phyloP scores from a whole-genome alignment of 2,113 vertebrate species.

The Aldabrachelys gigantea region DNA sequence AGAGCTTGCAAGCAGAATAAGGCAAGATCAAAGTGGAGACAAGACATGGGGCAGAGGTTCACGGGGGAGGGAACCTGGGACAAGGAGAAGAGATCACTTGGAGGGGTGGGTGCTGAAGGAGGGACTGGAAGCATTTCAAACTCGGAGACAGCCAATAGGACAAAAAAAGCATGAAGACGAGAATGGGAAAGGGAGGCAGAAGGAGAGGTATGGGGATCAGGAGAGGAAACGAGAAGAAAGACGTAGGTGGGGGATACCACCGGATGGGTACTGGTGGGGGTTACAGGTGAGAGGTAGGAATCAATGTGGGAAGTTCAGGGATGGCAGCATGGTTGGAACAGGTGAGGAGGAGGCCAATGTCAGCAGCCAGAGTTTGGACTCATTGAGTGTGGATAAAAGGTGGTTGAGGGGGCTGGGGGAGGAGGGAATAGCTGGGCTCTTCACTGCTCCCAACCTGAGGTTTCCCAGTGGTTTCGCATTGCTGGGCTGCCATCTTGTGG shows the following conservation, averaged over 20 bases:
- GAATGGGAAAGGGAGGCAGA: background rate
- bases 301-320: background rate
- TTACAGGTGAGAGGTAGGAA: background rate
- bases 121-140: background rate
- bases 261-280: too few relatives aligned
- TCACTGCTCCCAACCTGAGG: rapidly evolving
- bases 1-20: background rate
- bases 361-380: background rate
- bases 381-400: background rate
- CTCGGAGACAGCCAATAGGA: background rate
- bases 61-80: background rate
- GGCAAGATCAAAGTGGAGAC: background rate
- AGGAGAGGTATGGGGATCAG: background rate
- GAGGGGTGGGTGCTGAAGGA: background rate
- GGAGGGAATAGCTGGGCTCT: background rate
- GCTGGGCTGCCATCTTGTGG: conserved; percentile 78
- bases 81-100: background rate
- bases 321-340: rapidly evolving
- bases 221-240: background rate
- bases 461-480: background rate
- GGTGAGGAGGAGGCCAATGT: background rate
- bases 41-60: too few relatives aligned
- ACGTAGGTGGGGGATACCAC: background rate
- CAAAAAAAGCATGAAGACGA: background rate
- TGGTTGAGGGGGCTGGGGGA: background rate